Evolutionary conservation across 2,797 vertebrate genomes (phyloP), one percentile per base, ranked within the genome.

Genomic region (Anolis apletophallus): DNA sequence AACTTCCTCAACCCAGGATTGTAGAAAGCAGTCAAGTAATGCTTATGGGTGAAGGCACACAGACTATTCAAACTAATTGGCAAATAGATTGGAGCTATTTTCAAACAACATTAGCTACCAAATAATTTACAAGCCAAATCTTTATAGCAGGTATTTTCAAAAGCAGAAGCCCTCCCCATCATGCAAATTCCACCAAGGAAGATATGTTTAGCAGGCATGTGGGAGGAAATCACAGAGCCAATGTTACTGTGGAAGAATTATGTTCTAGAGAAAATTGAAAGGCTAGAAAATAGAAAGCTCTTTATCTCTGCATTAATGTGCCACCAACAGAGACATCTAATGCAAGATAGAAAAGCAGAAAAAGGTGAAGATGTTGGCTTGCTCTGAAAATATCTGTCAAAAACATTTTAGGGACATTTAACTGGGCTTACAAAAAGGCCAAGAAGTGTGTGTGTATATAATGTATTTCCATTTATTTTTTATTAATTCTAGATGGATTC

Each of bases 171-270:
- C 46, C 52, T 73, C 75, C 29, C 76, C 21, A 61, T 50, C 6
- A 5, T 77, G 36, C n/a, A 12, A 84, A 83, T 11, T 89, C 80
- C 80, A 32, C 17, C 50, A 68, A 85, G 19, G 46, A 90, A 46
- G 84, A 82, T 80, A 23, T 73, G 73, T 83, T 84, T 40, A 84
- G 68, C 57, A 85, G 71, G 83, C 16, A 23, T 14, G 72, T 67
- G 69, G 26, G 40, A 59, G 14, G 50, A 93, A 83, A 80, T 0
- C 36, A 23, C 72, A 50, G 4, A 50, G 12, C n/a, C 19, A 46
- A 81, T 34, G 34, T 90, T 68, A 68, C 32, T 26, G 2, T 77
- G 52, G 88, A 79, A 87, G 73, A 90, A 10, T 29, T 17, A 3
- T 3, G 0, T 36, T 77, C 52, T 54, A n/a, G 7, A 91, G 59